Percentiles rank a stretch among this genome's conserved stretches.
Conservation (phyloP, 2,888 invertebrate species). For the Lypha dubia region DNA sequence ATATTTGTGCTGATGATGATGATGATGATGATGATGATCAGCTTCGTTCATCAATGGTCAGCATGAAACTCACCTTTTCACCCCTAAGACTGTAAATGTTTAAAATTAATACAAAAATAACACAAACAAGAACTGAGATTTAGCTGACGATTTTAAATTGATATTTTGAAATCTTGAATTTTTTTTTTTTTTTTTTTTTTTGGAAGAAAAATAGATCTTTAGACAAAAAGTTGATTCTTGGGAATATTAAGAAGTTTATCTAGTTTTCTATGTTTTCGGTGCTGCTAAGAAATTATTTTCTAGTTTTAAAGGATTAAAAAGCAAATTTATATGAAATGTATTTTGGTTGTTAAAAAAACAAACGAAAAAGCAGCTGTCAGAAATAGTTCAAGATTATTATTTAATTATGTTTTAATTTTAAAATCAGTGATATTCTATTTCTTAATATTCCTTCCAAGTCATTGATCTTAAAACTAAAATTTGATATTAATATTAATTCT, state of each 20-base stretch:
- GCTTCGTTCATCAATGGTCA: slow-evolving; percentile 33
- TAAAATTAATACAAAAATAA: slow-evolving; percentile 18
- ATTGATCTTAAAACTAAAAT: neutral
- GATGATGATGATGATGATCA: slow-evolving; percentile 24
- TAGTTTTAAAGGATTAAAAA: neutral
- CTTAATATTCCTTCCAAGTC: neutral
- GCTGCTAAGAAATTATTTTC: neutral
- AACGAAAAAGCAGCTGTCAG: neutral
- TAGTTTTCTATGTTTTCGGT: slow-evolving; percentile 45
- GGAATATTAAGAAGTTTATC: slow-evolving; percentile 69
- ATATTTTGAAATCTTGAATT: neutral
- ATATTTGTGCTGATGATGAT: neutral
- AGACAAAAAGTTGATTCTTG: slow-evolving; percentile 66
- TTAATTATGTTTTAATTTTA: neutral
- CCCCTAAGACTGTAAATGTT: slow-evolving; percentile 34
- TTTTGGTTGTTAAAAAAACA: too few species aligned
- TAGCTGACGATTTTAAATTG: neutral
- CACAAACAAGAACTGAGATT: slow-evolving; percentile 2
- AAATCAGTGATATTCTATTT: neutral
- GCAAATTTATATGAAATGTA: too few species aligned
- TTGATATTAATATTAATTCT: neutral
- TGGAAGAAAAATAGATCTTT: neutral
- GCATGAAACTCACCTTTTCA: slow-evolving; percentile 59
- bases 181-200: too few species aligned
- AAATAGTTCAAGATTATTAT: neutral